Percentiles rank a stretch among this genome's conserved stretches.
These are phyloP conservation scores for Anodontia alba DNA, from an alignment of 2,888 invertebrate genomes.

Conservation along the genomic window DNA sequence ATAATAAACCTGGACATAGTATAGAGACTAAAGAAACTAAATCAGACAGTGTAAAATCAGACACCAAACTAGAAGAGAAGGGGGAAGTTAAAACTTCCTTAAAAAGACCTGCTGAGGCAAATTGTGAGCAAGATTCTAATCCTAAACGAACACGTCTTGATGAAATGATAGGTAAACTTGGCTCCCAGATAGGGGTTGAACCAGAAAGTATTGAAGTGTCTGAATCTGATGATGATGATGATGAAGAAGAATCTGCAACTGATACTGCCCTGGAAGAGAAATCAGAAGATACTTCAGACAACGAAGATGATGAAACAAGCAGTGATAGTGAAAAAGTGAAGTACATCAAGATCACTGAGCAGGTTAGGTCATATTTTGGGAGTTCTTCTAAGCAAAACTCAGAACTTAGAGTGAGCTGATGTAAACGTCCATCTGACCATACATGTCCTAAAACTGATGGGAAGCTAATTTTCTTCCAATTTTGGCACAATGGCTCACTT, in stretches of 20 bases:
- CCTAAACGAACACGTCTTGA: conserved; percentile 69
- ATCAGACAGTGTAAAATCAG: conserved; percentile 12
- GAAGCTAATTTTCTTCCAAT: too few species aligned
- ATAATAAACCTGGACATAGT: neutral
- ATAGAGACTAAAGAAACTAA: conserved; percentile 14
- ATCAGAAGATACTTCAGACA: conserved; percentile 23
- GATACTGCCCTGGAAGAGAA: conserved; percentile 63
- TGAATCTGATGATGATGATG: conserved; percentile 63
- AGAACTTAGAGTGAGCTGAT: too few species aligned
- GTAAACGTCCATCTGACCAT: conserved; percentile 7
- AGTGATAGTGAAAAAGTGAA: conserved; percentile 30
- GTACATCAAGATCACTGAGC: conserved; percentile 50
- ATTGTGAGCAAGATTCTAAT: conserved; percentile 27
- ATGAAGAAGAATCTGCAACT: conserved; percentile 39
- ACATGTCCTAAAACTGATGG: too few species aligned
- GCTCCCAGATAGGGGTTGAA: conserved; percentile 61
- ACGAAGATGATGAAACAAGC: conserved; percentile 1
- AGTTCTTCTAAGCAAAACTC: neutral
- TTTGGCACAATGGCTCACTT: too few species aligned
- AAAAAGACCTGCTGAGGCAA: conserved; percentile 59
- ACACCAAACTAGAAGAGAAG: neutral
- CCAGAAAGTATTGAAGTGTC: conserved; percentile 65
- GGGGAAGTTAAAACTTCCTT: neutral
- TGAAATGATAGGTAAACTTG: conserved; percentile 68
- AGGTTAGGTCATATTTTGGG: too few species aligned